Percentiles rank a stretch among this genome's conserved stretches.
Conservation (phyloP, 1,140 invertebrate species). For the Nasonia giraulti region DNA sequence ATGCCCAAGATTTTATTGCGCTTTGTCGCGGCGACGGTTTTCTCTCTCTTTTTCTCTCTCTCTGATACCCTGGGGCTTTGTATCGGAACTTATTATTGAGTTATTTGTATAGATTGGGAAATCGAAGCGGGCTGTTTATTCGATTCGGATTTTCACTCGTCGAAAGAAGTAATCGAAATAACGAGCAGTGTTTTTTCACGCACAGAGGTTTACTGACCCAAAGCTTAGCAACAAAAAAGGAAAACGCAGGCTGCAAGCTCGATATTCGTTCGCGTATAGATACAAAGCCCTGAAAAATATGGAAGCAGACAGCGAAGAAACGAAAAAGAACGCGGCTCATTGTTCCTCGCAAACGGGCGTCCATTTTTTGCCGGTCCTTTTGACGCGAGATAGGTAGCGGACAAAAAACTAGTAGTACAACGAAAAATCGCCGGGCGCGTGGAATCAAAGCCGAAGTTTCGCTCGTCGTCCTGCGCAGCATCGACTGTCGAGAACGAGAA, state of each 20-base stretch:
- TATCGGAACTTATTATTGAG: slow-evolving; percentile 19
- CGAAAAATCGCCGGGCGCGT: neutral
- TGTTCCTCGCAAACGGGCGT: neutral
- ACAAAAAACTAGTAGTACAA: neutral
- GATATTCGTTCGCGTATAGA: neutral
- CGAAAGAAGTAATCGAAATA: neutral
- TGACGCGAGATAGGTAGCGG: neutral
- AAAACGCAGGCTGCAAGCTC: neutral
- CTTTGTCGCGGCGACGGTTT: neutral
- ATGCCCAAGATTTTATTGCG: slow-evolving; percentile 35
- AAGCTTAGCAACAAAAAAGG: neutral
- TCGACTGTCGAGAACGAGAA: neutral
- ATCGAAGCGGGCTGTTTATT: neutral
- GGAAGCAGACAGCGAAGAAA: neutral
- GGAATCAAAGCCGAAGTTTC: neutral
- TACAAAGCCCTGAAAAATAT: neutral
- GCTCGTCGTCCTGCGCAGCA: no score
- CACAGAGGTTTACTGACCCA: no score
- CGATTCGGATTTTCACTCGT: neutral
- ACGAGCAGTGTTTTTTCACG: no score
- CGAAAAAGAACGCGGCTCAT: neutral
- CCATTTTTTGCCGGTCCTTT: slow-evolving; percentile 1
- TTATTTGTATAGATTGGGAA: slow-evolving; percentile 24
- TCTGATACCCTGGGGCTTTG: neutral
- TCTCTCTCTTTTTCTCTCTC: neutral